Percentiles rank a stretch among this genome's conserved stretches.
Conservation (phyloP, 2,113 vertebrate genomes). For the Heterochromis multidens region DNA sequence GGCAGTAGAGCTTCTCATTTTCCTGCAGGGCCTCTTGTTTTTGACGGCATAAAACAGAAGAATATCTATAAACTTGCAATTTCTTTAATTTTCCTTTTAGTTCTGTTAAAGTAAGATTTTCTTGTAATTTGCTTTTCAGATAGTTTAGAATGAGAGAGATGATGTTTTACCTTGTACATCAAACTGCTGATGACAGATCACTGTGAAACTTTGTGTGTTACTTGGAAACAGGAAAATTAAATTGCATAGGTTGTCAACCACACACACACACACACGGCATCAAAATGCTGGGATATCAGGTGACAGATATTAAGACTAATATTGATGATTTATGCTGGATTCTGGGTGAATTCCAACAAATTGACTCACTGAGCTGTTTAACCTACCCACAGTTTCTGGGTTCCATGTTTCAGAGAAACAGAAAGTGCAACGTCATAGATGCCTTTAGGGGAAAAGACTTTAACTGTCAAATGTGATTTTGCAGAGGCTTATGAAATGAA, state of each 20-base stretch:
- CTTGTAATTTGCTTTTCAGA: neutral
- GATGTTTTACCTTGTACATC: neutral
- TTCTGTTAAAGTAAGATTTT: neutral
- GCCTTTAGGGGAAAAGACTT: neutral
- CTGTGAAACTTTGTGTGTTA: neutral
- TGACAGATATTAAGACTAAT: neutral
- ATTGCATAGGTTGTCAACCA: too few species aligned
- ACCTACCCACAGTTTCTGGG: neutral
- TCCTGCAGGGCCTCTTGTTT: neutral
- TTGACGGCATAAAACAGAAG: neutral
- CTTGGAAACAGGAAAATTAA: neutral
- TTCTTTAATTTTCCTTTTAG: neutral
- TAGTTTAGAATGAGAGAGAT: neutral
- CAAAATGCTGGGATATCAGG: neutral
- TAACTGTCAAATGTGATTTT: neutral
- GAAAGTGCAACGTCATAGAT: neutral
- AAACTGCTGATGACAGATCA: conserved; percentile 4
- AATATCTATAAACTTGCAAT: neutral
- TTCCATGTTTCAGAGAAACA: neutral
- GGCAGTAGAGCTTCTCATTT: neutral
- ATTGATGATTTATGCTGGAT: neutral
- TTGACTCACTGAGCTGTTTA: neutral
- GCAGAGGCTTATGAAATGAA: neutral
- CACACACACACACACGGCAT: too few species aligned
- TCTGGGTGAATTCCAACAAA: neutral